Conservation (phyloP, 2,797 vertebrate species). For the Naso thynnoides region DNA sequence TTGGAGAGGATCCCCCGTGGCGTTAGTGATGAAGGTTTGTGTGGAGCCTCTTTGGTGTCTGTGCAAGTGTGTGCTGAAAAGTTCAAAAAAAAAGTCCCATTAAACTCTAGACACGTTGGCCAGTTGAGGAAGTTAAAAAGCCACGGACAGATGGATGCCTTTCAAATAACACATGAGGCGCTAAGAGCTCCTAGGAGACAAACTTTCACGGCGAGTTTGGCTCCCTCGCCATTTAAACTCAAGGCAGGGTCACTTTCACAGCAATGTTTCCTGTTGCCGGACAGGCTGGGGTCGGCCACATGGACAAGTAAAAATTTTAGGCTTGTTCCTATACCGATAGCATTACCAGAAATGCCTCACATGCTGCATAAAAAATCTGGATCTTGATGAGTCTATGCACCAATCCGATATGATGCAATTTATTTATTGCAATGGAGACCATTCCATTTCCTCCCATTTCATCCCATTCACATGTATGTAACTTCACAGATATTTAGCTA, state of each 20-base stretch:
- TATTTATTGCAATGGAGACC: no score
- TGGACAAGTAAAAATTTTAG: not conserved
- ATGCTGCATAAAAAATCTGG: no score
- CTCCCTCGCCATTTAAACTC: slow-evolving; percentile 53
- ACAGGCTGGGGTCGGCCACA: slow-evolving; percentile 29
- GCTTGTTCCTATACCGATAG: no score
- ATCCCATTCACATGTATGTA: no score
- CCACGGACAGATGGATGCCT: slow-evolving; percentile 52
- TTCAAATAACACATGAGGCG: slow-evolving; percentile 70
- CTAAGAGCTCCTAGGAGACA: slow-evolving; percentile 70
- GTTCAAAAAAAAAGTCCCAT: slow-evolving; percentile 52
- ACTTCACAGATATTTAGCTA: no score
- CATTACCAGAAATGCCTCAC: no score
- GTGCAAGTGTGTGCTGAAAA: slow-evolving; percentile 18
- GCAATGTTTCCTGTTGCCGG: slow-evolving; percentile 41
- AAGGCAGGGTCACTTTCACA: slow-evolving; percentile 44
- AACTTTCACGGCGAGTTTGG: slow-evolving; percentile 46
- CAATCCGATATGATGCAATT: no score
- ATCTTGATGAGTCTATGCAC: no score
- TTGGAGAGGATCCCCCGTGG: slow-evolving; percentile 40
- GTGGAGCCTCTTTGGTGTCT: not conserved
- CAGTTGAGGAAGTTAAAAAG: slow-evolving; percentile 50
- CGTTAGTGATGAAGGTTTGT: slow-evolving; percentile 43
- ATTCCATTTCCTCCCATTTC: no score
- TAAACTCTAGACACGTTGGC: slow-evolving; percentile 48